These are phyloP conservation scores for Muscicapa adusta DNA, from an alignment of 2,113 vertebrate genomes.

Conservation along the genomic window DNA sequence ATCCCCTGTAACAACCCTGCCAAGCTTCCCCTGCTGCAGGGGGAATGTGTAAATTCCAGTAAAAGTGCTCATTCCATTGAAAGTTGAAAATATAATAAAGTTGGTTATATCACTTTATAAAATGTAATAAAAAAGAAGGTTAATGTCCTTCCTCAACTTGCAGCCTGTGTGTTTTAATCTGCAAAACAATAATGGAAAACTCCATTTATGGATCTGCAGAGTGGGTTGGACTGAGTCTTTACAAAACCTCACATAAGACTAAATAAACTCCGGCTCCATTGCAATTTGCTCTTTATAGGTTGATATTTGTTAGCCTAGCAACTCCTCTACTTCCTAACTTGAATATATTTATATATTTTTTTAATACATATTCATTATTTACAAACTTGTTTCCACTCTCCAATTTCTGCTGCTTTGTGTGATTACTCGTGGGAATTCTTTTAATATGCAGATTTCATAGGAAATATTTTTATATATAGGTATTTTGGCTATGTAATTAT, in stretches of 20 bases:
- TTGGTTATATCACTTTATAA: neutral
- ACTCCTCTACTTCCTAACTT: conserved; percentile 39
- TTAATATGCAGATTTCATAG: conserved; percentile 42
- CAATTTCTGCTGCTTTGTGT: conserved; percentile 37
- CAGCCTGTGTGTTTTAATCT: conserved; percentile 7
- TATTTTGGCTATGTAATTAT: conserved; percentile 39
- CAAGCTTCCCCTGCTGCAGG: neutral
- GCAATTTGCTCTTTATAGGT: conserved; percentile 53
- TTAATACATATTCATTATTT: conserved; percentile 66
- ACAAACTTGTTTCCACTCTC: conserved; percentile 62
- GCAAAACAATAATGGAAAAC: conserved; percentile 24
- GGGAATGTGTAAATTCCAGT: neutral
- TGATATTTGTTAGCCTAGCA: conserved; percentile 65
- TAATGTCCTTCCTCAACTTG: neutral
- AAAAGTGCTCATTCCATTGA: neutral
- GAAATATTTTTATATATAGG: neutral
- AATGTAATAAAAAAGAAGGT: neutral
- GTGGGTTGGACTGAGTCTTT: neutral
- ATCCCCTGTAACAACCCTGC: neutral
- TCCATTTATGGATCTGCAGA: neutral
- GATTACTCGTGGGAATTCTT: conserved; percentile 27
- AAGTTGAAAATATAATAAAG: neutral
- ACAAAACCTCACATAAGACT: neutral
- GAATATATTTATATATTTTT: conserved; percentile 55
- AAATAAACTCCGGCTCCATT: conserved; percentile 22